phyloP scores from a whole-genome alignment of 2,888 invertebrate genomes.

The Crocallis elinguaria region DNA sequence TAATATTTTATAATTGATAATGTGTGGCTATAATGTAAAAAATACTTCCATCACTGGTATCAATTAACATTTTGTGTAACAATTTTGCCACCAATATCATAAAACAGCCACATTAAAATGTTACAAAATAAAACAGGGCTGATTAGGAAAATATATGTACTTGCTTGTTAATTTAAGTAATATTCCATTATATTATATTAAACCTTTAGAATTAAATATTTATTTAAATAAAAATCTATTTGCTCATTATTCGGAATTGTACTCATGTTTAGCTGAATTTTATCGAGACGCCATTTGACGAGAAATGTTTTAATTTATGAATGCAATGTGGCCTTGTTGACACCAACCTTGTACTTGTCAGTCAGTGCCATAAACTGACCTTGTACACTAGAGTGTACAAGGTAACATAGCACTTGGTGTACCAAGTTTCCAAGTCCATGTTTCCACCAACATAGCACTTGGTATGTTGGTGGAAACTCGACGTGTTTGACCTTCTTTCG shows the following conservation, averaged over 20 bases:
- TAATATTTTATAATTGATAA: conserved; percentile 47
- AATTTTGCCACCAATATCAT: conserved; percentile 16
- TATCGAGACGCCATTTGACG: conserved; percentile 46
- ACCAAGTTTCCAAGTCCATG: background rate
- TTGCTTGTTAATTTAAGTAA: conserved; percentile 74
- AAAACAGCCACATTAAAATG: conserved; percentile 22
- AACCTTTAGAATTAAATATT: conserved; percentile 71
- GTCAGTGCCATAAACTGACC: background rate
- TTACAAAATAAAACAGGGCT: conserved; percentile 50
- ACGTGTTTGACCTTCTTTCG: conserved; percentile 29
- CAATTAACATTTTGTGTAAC: conserved; percentile 33
- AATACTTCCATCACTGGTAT: conserved; percentile 27
- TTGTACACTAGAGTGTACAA: too few relatives aligned
- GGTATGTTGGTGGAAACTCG: conserved; percentile 4
- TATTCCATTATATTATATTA: conserved; percentile 81
- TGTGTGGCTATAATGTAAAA: conserved; percentile 46
- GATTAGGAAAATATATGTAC: conserved; percentile 48
- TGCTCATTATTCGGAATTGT: conserved; percentile 81
- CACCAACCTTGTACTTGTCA: background rate
- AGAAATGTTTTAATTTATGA: conserved; percentile 28
- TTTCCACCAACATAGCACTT: background rate
- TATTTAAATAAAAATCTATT: conserved; percentile 74
- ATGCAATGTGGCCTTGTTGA: conserved; percentile 3
- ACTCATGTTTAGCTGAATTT: conserved; percentile 72
- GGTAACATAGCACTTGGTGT: too few relatives aligned